phyloP scores from a whole-genome alignment of 2,113 vertebrate genomes.

The Lagopus muta region DNA sequence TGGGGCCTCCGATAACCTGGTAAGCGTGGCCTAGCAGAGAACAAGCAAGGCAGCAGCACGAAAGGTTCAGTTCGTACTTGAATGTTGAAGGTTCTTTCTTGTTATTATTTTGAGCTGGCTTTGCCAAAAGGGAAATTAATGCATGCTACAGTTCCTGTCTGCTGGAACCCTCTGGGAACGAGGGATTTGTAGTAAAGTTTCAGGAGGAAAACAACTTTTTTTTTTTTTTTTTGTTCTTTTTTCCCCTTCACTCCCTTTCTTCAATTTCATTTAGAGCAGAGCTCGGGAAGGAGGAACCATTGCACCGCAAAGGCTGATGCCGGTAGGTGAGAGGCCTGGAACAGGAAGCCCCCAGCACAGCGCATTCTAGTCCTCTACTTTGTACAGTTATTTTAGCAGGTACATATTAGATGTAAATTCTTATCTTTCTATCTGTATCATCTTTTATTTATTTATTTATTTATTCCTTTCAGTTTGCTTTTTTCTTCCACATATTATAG shows the following conservation, averaged over 20 bases:
- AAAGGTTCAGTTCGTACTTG: neutral
- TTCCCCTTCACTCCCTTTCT: accelerated
- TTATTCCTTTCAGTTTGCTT: neutral
- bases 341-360: neutral
- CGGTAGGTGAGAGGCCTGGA: accelerated
- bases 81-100: neutral
- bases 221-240: too few species aligned
- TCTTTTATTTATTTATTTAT: neutral
- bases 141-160: slow-evolving; percentile 21
- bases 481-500: neutral
- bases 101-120: slow-evolving; percentile 2
- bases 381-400: neutral
- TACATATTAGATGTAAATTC: neutral
- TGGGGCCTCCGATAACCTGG: neutral
- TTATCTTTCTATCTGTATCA: neutral
- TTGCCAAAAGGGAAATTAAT: slow-evolving; percentile 38
- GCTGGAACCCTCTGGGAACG: neutral
- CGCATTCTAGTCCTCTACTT: neutral
- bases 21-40: neutral
- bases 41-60: neutral
- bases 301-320: neutral
- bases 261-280: neutral
- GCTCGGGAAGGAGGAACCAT: neutral
- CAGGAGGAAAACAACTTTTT: neutral
- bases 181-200: neutral